Base-by-base conservation (phyloP, 2,888 invertebrate species). In the Zhuqinia jingwanae region DNA sequence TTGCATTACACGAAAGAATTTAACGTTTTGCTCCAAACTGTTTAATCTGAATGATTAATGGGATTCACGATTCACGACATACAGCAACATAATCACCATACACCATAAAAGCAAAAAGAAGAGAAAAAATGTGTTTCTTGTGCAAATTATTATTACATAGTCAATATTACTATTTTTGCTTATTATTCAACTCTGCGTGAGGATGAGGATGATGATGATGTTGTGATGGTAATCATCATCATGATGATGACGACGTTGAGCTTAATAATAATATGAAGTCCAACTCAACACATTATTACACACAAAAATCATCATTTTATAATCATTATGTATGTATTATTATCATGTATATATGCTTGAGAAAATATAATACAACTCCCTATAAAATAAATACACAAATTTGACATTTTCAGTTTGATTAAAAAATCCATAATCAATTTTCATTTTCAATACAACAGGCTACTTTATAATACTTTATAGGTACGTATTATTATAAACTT, bases 61-160 rank as follows among this genome's bases (percentile, higher is more conserved):
- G 50, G 80, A 68, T 70, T 68, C 80, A 80, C 80, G 80, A 80
- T 42, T 80, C 80, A 80, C 80, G 80, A 80, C 68, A 25, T 73
- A 47, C 73, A 73, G 45, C 22, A 63, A 15, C 63, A 63, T 63
- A 30, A 30, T 30, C 5, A 36, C 36, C 36, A 36, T n/a, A n/a
- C n/a, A n/a, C n/a, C n/a, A n/a, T n/a, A n/a, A 36, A 30, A 30
- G 30, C 63, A 63, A 15, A 42, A 27, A 20, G 25, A 15, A 20
- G 42, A n/a, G 42, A 65, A 68, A 68, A 45, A 68, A 68, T 42
- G 27, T 53, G 73, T 73, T 73, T 47, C 73, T n/a, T n/a, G n/a
- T n/a, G n/a, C n/a, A n/a, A n/a, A n/a, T n/a, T n/a, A n/a, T n/a
- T n/a, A n/a, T n/a, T n/a, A n/a, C n/a, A n/a, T n/a, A n/a, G n/a